Evolutionary conservation across 2,888 invertebrate genomes (phyloP), one percentile per base, ranked within the genome.

Genomic region (Cerceris ruficornis): DNA sequence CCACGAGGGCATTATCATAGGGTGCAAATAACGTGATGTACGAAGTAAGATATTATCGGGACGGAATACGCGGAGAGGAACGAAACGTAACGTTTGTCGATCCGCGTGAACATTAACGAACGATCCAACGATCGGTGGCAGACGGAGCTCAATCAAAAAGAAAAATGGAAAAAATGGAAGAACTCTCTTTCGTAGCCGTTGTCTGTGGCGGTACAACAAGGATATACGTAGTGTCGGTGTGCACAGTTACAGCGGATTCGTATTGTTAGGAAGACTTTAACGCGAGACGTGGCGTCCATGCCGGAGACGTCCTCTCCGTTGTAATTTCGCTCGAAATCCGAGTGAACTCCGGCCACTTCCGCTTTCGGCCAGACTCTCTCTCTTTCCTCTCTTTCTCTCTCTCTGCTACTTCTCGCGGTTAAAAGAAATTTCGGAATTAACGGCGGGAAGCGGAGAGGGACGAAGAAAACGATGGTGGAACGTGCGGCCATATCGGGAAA

Each of bases 1-100:
- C 87, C 86, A 89, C 86, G 88, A 91, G 92, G 92, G 92, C 92
- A 92, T 92, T 92, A 91, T 88, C 81, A 84, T 84, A 84, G 80
- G 73, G 78, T 80, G 82, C 77, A 69, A 73, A 80, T 75, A 81
- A 28, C 28, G 28, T 69, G 67, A 80, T 69, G 67, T 79, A 78
- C 80, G 60, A 28, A 70, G 74, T 77, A 80, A 75, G 59, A 57
- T 60, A 28, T 49, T 57, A 43, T 46, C 28, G 57, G 64, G 46
- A 64, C 17, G 43, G 66, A 54, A 54, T 54, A 81, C 69, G 62
- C 52, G 61, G 49, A 58, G 54, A 62, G 70, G 61, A 43, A 28
- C 28, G 28, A 71, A 65, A 49, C 42, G 46, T 67, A 74, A 62
- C 67, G 64, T 71, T 73, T 71, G 64, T 67, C 41, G 62, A 65